A percentile compares a stretch with the other conserved stretches of the same genome.
These are phyloP conservation scores for Champsocephalus esox DNA, from an alignment of 2,797 vertebrate genomes.

Conservation along the genomic window DNA sequence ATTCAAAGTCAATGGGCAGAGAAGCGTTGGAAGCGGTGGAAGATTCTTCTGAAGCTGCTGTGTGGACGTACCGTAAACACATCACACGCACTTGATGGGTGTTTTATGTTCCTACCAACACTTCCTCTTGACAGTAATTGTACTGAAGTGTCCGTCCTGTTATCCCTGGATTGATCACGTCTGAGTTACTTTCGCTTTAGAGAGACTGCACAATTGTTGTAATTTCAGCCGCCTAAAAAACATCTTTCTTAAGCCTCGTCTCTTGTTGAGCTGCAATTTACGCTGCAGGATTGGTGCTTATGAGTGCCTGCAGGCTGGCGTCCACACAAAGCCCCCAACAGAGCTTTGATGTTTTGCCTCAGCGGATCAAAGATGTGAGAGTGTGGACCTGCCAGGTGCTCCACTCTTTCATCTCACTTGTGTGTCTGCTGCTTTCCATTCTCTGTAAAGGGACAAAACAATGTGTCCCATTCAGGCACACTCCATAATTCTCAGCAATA, in stretches of 20 bases:
- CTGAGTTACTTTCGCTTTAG: conserved; percentile 45
- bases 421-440: conserved; percentile 61
- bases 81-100: conserved; percentile 7
- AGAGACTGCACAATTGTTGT: conserved; percentile 59
- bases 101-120: conserved; percentile 55
- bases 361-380: conserved; percentile 78
- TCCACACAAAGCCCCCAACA: conserved; percentile 69
- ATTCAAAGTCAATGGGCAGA: no score
- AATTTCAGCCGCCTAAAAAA: conserved; percentile 57
- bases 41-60: no score
- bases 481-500: conserved; percentile 48
- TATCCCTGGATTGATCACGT: conserved; percentile 63
- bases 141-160: conserved; percentile 50
- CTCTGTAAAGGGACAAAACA: conserved; percentile 58
- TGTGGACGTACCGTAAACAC: conserved; percentile 21
- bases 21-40: no score
- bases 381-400: conserved; percentile 72
- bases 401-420: conserved; percentile 76
- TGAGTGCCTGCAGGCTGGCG: conserved; percentile 59
- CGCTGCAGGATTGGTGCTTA: conserved; percentile 67
- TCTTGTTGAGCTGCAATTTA: conserved; percentile 65
- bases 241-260: conserved; percentile 51
- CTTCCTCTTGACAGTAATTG: conserved; percentile 61
- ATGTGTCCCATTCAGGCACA: conserved; percentile 49
- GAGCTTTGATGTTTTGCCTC: conserved; percentile 78